A percentile compares a stretch with the other conserved stretches of the same genome.
phyloP scores from a whole-genome alignment of 2,113 vertebrate species.

The Odontesthes bonariensis region DNA sequence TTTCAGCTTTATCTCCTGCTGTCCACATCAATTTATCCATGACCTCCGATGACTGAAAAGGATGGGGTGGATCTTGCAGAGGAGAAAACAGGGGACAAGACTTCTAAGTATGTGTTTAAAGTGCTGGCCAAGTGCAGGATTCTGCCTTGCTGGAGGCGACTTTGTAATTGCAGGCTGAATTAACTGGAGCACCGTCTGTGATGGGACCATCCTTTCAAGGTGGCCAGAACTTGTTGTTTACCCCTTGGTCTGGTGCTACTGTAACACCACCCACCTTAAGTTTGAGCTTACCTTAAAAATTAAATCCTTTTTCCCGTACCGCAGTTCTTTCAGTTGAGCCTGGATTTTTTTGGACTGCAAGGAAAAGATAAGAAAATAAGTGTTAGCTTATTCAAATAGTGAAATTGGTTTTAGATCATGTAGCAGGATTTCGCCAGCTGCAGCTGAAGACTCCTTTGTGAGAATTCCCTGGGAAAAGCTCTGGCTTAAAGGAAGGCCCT shows the following conservation, averaged over 20 bases:
- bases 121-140: conserved; percentile 18
- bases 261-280: conserved; percentile 57
- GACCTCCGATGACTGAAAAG: conserved; percentile 28
- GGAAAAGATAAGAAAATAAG: conserved; percentile 80
- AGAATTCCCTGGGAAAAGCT: conserved; percentile 73
- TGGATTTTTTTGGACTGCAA: conserved; percentile 98
- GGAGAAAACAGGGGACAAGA: conserved; percentile 25
- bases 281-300: conserved; percentile 94
- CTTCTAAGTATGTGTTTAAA: not conserved
- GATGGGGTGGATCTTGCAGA: conserved; percentile 25
- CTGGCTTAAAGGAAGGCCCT: conserved; percentile 72
- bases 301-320: conserved; percentile 98
- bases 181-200: conserved; percentile 56
- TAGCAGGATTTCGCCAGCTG: conserved; percentile 77
- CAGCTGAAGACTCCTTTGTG: conserved; percentile 75
- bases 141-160: conserved; percentile 35
- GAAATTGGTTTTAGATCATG: conserved; percentile 86
- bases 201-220: conserved; percentile 70
- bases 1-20: conserved; percentile 24
- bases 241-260: conserved; percentile 52
- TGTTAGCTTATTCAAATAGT: conserved; percentile 79
- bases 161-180: conserved; percentile 64
- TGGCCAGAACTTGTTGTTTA: conserved; percentile 62
- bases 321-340: conserved; percentile 97
- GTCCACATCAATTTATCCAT: conserved; percentile 43